Conservation (phyloP, 2,113 vertebrate species). For the Sander lucioperca region DNA sequence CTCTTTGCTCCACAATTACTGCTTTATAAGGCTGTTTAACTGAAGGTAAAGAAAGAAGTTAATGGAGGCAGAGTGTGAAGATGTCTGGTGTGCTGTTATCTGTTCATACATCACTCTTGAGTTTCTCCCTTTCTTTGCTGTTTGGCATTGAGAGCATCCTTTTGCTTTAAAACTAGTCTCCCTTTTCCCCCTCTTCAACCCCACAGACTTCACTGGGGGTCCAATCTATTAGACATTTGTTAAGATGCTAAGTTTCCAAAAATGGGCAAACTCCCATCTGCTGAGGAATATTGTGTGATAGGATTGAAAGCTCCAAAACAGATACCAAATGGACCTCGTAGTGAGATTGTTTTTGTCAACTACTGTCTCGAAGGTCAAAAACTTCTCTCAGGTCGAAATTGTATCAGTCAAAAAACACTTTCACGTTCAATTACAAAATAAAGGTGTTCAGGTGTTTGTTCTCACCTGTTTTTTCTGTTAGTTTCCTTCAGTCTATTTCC, state of each 20-base stretch:
- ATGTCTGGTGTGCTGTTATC: constrained; percentile 50
- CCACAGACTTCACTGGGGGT: not conserved
- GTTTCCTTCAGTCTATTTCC: not conserved
- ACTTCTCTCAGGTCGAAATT: too few relatives aligned
- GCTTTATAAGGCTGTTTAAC: constrained; percentile 62
- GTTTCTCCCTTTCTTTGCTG: constrained; percentile 25
- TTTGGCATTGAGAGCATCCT: constrained; percentile 24
- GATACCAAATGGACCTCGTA: too few relatives aligned
- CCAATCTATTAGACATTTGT: not conserved
- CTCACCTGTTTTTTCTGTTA: not conserved
- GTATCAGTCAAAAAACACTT: too few relatives aligned
- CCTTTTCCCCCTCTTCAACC: not conserved
- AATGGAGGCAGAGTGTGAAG: constrained; percentile 54
- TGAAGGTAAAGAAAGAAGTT: constrained; percentile 47
- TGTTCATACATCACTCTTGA: constrained; percentile 44
- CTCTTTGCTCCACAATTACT: constrained; percentile 63
- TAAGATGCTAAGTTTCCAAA: too few relatives aligned
- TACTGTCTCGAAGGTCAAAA: too few relatives aligned
- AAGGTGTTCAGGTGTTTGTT: not conserved
- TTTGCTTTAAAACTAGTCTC: constrained; percentile 15
- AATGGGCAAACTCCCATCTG: too few relatives aligned
- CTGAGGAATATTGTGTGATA: too few relatives aligned
- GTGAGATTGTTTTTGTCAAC: too few relatives aligned
- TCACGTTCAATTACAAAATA: not conserved
- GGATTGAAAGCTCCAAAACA: too few relatives aligned